Evolutionary conservation across 2,888 invertebrate genomes (phyloP), one percentile per base, ranked within the genome.

Genomic region (Rhagonycha lutea): DNA sequence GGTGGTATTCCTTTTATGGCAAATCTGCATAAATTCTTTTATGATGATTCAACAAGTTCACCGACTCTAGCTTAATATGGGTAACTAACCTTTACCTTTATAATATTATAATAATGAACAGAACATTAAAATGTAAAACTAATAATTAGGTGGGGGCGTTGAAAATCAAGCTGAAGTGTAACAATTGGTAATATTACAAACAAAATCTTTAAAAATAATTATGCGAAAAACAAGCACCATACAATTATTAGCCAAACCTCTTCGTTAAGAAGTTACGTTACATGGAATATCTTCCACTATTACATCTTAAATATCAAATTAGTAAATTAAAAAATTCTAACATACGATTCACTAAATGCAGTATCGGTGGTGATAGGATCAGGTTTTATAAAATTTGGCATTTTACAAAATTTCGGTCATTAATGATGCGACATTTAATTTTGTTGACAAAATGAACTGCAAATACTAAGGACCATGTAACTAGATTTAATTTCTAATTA

Each of bases 341-440:
- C 74, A 28, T 74, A 74, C 74, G 70, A 74, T 63, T 65, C 69
- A 28, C 74, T 62, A 32, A 74, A 74, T 24, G 63, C 65, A 14
- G 47, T 63, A 11, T 74, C 69, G n/a, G 73, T 29, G 24, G 26
- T 24, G 8, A 14, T 24, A 8, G n/a, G 12, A 11, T 12, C 18
- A 24, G 23, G 61, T 11, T 61, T 28, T 68, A 29, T 26, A 3
- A 61, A 29, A 68, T 73, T 73, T 73, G 10, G 61, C 73, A 73
- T 69, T 63, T 23, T 61, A 67, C 14, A 28, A 24, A 73, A n/a
- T n/a, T n/a, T 8, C 18, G 29, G 14, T 72, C 28, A 28, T 73
- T 29, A 4, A 28, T 29, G 29, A 61, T 72, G 47, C 47, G 68
- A 68, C 69, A 14, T 23, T 62, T 73, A 73, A 73, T 73, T 73